These are phyloP conservation scores for Drosophila falleni DNA, from an alignment of 2,888 invertebrate genomes.

Conservation along the genomic window DNA sequence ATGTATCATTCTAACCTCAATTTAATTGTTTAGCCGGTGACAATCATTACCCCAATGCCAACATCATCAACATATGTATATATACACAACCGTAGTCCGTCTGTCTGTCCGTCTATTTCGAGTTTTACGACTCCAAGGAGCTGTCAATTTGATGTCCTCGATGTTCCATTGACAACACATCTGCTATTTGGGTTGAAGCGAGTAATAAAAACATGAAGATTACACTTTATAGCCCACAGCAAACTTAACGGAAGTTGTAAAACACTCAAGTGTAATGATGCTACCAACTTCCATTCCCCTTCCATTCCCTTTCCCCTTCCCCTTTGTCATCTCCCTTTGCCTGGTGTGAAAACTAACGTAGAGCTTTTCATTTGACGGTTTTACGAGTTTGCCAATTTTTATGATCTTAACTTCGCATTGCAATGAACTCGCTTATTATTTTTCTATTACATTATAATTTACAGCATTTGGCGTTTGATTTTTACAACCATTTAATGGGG, in stretches of 20 bases:
- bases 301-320: neutral
- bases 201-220: conserved; percentile 81
- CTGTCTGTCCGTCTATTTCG: conserved; percentile 4
- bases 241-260: conserved; percentile 83
- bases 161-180: conserved; percentile 72
- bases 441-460: conserved; percentile 78
- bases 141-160: conserved; percentile 80
- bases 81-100: conserved; percentile 39
- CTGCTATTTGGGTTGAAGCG: conserved; percentile 28
- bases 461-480: conserved; percentile 65
- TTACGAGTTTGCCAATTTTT: conserved; percentile 65
- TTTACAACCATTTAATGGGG: conserved; percentile 62
- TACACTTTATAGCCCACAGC: conserved; percentile 73
- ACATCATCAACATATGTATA: conserved; percentile 62
- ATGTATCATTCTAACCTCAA: conserved; percentile 85
- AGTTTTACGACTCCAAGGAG: conserved; percentile 76
- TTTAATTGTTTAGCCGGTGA: conserved; percentile 86
- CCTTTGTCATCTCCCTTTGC: neutral
- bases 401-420: conserved; percentile 55
- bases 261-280: conserved; percentile 82
- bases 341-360: conserved; percentile 74
- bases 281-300: conserved; percentile 35
- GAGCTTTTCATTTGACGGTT: conserved; percentile 54
- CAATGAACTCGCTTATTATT: conserved; percentile 70
- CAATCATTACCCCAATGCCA: conserved; percentile 83